A percentile compares a stretch with the other conserved stretches of the same genome.
Evolutionary conservation across 2,888 invertebrate species (phyloP).

Genomic region (Drosophila helvetica): DNA sequence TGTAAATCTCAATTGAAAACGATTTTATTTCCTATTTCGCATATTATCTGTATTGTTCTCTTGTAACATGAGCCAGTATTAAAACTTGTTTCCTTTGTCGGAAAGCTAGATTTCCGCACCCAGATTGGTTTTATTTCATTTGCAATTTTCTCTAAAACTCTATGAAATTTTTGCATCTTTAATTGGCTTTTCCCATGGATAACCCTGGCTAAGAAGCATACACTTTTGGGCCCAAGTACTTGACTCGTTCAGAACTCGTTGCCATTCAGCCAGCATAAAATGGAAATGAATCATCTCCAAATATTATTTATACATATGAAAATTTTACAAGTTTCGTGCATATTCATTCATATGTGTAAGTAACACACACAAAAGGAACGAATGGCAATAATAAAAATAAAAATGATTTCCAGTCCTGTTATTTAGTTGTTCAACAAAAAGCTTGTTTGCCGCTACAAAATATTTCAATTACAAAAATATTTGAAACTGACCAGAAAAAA

Average conservation of each 20-base stretch:
- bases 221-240: neutral
- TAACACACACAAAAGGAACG: constrained; percentile 1
- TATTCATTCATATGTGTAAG: constrained; percentile 6
- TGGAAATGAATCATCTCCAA: constrained; percentile 1
- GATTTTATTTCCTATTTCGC: too few species aligned
- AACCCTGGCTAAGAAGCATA: neutral
- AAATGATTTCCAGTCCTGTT: constrained; percentile 35
- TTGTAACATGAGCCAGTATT: neutral
- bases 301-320: neutral
- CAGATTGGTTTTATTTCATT: neutral
- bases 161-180: neutral
- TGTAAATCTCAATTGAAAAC: too few species aligned
- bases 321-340: neutral
- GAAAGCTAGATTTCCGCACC: too few species aligned
- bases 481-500: constrained; percentile 31
- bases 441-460: constrained; percentile 40
- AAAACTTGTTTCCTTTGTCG: neutral
- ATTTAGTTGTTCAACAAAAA: constrained; percentile 41
- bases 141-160: neutral
- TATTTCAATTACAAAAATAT: constrained; percentile 65
- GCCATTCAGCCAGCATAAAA: neutral
- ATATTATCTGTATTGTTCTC: too few species aligned
- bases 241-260: neutral
- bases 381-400: constrained; percentile 17
- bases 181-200: constrained; percentile 6